Evolutionary conservation across 2,888 invertebrate species (phyloP), one percentile per base, ranked within the genome.

Genomic region (Pachymerium ferrugineum): DNA sequence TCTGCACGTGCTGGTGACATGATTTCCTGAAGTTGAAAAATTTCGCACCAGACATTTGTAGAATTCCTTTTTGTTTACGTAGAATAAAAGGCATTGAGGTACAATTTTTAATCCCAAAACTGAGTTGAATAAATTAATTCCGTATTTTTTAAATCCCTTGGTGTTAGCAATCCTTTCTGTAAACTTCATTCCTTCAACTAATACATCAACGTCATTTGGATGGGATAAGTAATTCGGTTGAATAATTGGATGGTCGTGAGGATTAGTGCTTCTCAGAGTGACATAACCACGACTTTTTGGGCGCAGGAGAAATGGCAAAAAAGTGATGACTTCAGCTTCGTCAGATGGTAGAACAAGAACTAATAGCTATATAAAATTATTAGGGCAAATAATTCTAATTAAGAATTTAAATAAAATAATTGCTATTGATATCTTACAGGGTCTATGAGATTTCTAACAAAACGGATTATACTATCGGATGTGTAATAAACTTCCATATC

Each of bases 171-270:
- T 8, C 28, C 28, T 25, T n/a, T 1, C 4, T 3, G n/a, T 28
- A 12, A 62, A 62, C 28, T 62, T 62, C 6, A 62, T 62, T 8
- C 76, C 77, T 38, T 74, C 74, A 10, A 76, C 74, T 10, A 77
- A 25, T 33, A 42, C 33, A 2, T 75, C 62, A 0, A 76, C n/a
- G 38, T 84, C 84, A 33, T 79, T 75, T 29, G 80, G 79, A 1
- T 80, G 80, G 19, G 80, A 74, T 62, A 85, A 77, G 76, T 86
- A 86, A 76, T 85, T 85, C 10, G 85, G 83, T 74, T 85, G 81
- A 73, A 86, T 81, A 19, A 81, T 77, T 0, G 85, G 85, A 74
- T 82, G 81, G 0, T 82, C 80, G 25, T 79, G 77, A 0, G 85
- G 85, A 78, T 86, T 80, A 8, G 76, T 78, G 1, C 82, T 80